Conservation (phyloP, 2,888 invertebrate species). For the Marronus borbonicus region DNA sequence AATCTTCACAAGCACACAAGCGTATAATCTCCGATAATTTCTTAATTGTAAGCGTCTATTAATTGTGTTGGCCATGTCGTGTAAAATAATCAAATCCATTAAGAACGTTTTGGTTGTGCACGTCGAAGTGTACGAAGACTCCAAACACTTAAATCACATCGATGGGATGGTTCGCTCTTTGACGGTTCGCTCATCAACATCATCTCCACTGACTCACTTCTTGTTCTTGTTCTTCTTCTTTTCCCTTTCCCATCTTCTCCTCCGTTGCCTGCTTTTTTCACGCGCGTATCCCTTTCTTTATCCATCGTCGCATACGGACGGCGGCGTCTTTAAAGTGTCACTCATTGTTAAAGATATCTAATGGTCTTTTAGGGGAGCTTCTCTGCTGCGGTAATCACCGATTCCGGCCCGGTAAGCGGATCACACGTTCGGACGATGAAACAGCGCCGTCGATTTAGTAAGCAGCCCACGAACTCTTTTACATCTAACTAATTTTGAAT, state of each 20-base stretch:
- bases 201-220: not conserved
- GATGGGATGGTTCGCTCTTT: not conserved
- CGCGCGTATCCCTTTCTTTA: conserved; percentile 39
- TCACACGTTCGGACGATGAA: conserved; percentile 42
- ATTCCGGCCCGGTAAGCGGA: conserved; percentile 46
- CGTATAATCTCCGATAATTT: not conserved
- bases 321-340: conserved; percentile 58
- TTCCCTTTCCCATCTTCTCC: not conserved
- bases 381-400: conserved; percentile 34
- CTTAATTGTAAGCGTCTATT: conserved; percentile 29
- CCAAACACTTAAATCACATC: conserved; percentile 39
- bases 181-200: conserved; percentile 7
- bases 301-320: conserved; percentile 49
- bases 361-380: conserved; percentile 41
- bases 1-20: too few relatives aligned
- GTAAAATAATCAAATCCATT: conserved; percentile 43
- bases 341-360: conserved; percentile 58
- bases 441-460: conserved; percentile 13
- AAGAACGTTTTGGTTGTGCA: conserved; percentile 20
- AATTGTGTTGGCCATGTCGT: conserved; percentile 23
- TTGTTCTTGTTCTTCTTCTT: not conserved
- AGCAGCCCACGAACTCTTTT: not conserved
- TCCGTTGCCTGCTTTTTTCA: conserved; percentile 3
- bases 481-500: not conserved
- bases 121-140: conserved; percentile 23